Conservation (phyloP, 2,888 invertebrate genomes). For the Mycalesis mineus region DNA sequence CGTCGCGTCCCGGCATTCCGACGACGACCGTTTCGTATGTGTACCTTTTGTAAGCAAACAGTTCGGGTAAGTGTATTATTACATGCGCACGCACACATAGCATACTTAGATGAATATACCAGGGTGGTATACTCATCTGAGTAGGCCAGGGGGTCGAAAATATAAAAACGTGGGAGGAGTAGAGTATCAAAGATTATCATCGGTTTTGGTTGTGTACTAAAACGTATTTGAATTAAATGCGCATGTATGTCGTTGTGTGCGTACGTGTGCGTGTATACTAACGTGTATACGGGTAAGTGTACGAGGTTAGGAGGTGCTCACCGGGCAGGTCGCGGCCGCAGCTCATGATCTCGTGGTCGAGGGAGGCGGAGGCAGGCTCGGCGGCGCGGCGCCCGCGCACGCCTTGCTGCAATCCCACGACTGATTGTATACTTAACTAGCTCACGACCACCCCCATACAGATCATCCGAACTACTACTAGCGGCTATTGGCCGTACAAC, state of each 20-base stretch:
- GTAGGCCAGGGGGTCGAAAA: too few relatives aligned
- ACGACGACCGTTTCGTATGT: slow-evolving; percentile 73
- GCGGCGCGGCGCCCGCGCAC: slow-evolving; percentile 45
- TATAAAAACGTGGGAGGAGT: too few relatives aligned
- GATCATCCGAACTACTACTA: background rate
- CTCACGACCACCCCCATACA: background rate
- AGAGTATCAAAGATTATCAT: too few relatives aligned
- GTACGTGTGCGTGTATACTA: background rate
- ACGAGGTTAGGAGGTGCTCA: slow-evolving; percentile 29
- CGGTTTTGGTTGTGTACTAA: too few relatives aligned
- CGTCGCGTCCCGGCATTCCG: slow-evolving; percentile 65
- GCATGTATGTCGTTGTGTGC: background rate
- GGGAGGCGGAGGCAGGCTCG: slow-evolving; percentile 67
- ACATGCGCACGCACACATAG: too few relatives aligned
- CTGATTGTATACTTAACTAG: slow-evolving; percentile 42
- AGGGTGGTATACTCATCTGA: too few relatives aligned
- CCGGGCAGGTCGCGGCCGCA: slow-evolving; percentile 64
- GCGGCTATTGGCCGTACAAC: too few relatives aligned
- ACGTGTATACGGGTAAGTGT: background rate
- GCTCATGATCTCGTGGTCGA: slow-evolving; percentile 75
- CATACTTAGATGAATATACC: too few relatives aligned
- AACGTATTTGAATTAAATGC: background rate
- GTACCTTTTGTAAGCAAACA: too few relatives aligned
- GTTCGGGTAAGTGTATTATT: too few relatives aligned
- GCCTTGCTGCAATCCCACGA: slow-evolving; percentile 58